A percentile compares a stretch with the other conserved stretches of the same genome.
phyloP scores from a whole-genome alignment of 2,113 vertebrate genomes.

The Alouatta palliata region DNA sequence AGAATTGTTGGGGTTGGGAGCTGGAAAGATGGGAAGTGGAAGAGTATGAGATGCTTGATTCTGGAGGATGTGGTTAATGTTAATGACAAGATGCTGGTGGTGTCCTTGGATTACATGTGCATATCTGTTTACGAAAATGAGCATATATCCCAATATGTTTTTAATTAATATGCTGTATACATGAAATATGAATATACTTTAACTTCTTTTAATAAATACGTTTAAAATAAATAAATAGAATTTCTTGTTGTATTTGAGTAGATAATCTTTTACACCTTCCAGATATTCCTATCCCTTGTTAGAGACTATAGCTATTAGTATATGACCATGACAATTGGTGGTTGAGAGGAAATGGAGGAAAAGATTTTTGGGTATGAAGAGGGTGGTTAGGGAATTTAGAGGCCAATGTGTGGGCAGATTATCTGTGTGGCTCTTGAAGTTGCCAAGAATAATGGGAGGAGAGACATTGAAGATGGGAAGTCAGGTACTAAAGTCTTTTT shows the following conservation, averaged over 20 bases:
- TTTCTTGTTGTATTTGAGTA: conserved; percentile 16
- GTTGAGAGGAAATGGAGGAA: background rate
- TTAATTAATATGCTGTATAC: background rate
- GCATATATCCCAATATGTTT: background rate
- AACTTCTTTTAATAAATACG: background rate
- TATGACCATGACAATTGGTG: background rate
- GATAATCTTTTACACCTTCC: background rate
- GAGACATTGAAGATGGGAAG: background rate
- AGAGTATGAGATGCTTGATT: background rate
- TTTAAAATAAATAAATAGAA: background rate
- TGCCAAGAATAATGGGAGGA: conserved; percentile 3
- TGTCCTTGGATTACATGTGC: background rate
- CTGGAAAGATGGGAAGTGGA: background rate
- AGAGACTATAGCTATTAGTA: background rate
- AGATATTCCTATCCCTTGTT: background rate
- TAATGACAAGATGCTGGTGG: background rate
- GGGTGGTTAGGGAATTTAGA: background rate
- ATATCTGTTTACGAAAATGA: background rate
- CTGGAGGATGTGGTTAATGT: background rate
- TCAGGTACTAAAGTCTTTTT: conserved; percentile 11
- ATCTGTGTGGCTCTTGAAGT: background rate
- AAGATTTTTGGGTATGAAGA: background rate
- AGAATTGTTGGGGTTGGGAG: background rate
- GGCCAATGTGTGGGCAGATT: background rate
- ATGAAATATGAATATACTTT: conserved; percentile 30